Percentiles rank a stretch among this genome's conserved stretches.
Conservation (phyloP, 2,888 invertebrate genomes). For the Apodemia hepburni region DNA sequence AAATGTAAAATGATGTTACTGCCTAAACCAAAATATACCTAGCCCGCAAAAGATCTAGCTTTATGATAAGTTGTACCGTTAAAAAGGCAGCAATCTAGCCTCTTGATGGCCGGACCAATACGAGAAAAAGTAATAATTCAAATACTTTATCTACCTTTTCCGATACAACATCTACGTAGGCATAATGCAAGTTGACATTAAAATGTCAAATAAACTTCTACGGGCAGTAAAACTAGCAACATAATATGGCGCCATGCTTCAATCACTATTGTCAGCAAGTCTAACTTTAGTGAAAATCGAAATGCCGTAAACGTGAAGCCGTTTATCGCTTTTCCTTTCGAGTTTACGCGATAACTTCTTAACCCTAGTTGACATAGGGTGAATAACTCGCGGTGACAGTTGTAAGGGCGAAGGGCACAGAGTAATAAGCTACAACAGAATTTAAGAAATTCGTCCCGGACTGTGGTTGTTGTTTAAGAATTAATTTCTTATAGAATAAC, state of each 20-base stretch:
- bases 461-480: no score
- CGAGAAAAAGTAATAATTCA: no score
- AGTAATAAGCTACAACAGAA: constrained; percentile 22
- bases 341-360: constrained; percentile 60
- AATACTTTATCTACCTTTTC: no score
- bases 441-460: no score
- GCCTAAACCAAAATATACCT: no score
- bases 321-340: constrained; percentile 62
- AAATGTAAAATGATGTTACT: no score
- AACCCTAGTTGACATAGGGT: constrained; percentile 67
- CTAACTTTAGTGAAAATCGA: constrained; percentile 38
- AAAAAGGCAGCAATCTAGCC: no score
- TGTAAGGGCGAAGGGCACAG: constrained; percentile 46
- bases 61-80: no score
- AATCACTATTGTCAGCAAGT: constrained; percentile 23
- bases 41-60: no score
- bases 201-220: neutral
- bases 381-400: constrained; percentile 69
- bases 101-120: no score
- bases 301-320: constrained; percentile 44
- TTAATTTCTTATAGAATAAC: no score
- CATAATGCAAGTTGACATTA: neutral
- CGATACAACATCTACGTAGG: no score
- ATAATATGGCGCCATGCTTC: constrained; percentile 6
- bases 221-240: constrained; percentile 2